These are phyloP conservation scores for Tigriopus japonicus DNA, from an alignment of 1,140 invertebrate genomes.

Conservation along the genomic window DNA sequence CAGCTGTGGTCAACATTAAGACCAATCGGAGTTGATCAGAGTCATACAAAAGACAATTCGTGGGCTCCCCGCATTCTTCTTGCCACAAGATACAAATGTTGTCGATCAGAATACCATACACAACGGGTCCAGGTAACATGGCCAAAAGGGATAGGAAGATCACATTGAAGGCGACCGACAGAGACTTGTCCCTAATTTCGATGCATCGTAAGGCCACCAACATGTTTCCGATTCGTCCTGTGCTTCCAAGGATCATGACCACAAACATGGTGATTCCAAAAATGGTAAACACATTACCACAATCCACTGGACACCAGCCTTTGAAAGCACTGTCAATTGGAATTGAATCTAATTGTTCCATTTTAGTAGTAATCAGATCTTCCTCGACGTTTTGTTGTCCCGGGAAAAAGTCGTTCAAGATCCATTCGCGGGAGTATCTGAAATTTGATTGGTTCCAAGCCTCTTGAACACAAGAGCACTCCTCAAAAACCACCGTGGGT, in stretches of 20 bases:
- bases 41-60: neutral
- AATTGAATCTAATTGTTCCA: neutral
- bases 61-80: neutral
- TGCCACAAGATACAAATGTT: constrained; percentile 5
- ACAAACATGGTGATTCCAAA: neutral
- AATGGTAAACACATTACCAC: neutral
- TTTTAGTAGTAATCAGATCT: neutral
- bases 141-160: neutral
- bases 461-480: constrained; percentile 11
- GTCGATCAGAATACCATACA: constrained; percentile 8
- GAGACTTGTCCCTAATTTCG: constrained; percentile 5
- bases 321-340: neutral
- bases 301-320: neutral
- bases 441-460: neutral
- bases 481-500: neutral
- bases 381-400: neutral
- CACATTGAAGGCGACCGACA: neutral
- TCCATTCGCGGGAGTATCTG: neutral
- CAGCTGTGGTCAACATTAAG: neutral
- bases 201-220: neutral
- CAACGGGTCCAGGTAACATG: neutral
- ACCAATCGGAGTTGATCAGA: neutral
- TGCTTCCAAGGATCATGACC: neutral
- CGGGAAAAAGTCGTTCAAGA: neutral
- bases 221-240: constrained; percentile 1